Evolutionary conservation across 2,797 vertebrate species (phyloP), one percentile per base, ranked within the genome.

Genomic region (Mionectes olivaceus): DNA sequence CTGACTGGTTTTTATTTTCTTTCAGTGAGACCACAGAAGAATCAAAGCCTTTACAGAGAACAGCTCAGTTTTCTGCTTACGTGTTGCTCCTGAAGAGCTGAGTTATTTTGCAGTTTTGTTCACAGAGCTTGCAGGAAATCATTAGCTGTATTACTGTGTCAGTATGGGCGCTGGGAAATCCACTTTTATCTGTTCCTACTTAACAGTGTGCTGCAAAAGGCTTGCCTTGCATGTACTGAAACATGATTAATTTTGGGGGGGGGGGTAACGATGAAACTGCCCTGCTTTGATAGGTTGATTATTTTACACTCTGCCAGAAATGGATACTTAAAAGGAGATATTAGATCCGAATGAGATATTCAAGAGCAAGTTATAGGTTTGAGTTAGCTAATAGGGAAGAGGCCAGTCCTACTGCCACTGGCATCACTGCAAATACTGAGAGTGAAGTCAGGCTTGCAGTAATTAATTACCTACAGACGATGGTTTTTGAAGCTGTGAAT

Each of bases 31-130:
- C 52, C 30, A 39, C 3, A 22, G 80, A 63, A 93, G 84, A 94
- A 90, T 90, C 90, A 47, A 65, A 88, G 78, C 85, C 85, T 79
- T 74, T 25, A 10, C 65, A 89, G 69, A 64, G 25, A n/a, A 13
- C n/a, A 78, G 67, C 78, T 93, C 79, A 70, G 75, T 92, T 92
- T 88, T 96, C 70, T 97, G 91, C 94, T 96, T 95, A 75, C 81
- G 74, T 2, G 3, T 92, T 93, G 88, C 56, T 93, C 80, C 75
- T 82, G 89, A 97, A 68, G 68, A 95, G 83, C 91, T 94, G 92
- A 79, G 85, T 87, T 95, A 64, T 91, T 96, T 90, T 92, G 82
- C 80, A 71, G 65, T 80, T 92, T 89, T 56, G 78, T 77, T 89
- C 65, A 53, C 75, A 71, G 37, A 93, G 55, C 56, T 64, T 65